These are phyloP conservation scores for Mus musculus DNA, from an alignment of 2,113 vertebrate genomes.

Conservation along the genomic window GRCm39 chr11:113685001-113685500, in stretches of 20 bases:
- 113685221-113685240: background rate
- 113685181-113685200: background rate
- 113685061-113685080: background rate
- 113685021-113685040: background rate
- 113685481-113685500: background rate
- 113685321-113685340: background rate
- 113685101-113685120: background rate
- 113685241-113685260: background rate
- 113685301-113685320: background rate
- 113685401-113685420: background rate
- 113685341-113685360: background rate
- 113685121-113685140: background rate
- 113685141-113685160: background rate
- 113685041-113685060: background rate
- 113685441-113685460: background rate
- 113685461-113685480: background rate
- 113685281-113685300: background rate
- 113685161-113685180: background rate
- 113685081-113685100: background rate
- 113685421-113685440: background rate
- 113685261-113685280: background rate
- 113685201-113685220: background rate
- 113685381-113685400: rapidly evolving
- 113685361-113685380: background rate
- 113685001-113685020: background rate